Conservation (phyloP, 2,113 vertebrate species). For the Seriola aureovittata region DNA sequence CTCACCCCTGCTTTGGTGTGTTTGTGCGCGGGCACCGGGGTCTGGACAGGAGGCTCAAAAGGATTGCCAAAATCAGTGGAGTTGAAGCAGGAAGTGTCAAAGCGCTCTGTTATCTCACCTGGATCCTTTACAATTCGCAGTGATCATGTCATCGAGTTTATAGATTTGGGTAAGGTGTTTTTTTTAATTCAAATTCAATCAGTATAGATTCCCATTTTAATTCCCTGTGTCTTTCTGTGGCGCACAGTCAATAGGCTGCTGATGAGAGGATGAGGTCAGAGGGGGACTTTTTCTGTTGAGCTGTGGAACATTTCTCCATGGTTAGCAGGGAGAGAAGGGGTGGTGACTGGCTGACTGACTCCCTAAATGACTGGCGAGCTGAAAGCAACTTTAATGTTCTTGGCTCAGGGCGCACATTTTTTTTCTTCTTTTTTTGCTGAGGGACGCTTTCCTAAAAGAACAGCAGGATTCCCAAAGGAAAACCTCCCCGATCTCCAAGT, state of each 20-base stretch:
- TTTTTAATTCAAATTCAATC: constrained; percentile 38
- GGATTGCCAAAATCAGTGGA: constrained; percentile 70
- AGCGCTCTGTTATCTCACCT: constrained; percentile 43
- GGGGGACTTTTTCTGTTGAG: constrained; percentile 37
- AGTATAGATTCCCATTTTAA: constrained; percentile 31
- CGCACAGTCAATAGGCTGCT: constrained; percentile 27
- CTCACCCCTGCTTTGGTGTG: constrained; percentile 11
- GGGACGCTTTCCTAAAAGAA: constrained; percentile 24
- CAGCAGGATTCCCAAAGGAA: constrained; percentile 9
- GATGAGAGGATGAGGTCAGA: constrained; percentile 39
- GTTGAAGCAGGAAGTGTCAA: constrained; percentile 68
- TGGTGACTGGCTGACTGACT: constrained; percentile 45
- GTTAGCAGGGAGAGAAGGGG: constrained; percentile 25
- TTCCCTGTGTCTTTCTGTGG: background rate
- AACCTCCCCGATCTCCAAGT: constrained; percentile 13
- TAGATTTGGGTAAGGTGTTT: constrained; percentile 80
- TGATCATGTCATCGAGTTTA: constrained; percentile 71
- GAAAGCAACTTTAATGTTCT: constrained; percentile 66
- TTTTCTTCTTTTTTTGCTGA: background rate
- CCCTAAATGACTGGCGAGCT: constrained; percentile 34
- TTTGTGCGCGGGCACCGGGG: constrained; percentile 47
- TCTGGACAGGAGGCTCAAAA: constrained; percentile 60
- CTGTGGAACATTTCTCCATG: constrained; percentile 27
- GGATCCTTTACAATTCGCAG: constrained; percentile 63
- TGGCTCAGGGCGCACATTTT: constrained; percentile 19